These are phyloP conservation scores for Cantharis rufa DNA, from an alignment of 2,888 invertebrate species.

Conservation along the genomic window DNA sequence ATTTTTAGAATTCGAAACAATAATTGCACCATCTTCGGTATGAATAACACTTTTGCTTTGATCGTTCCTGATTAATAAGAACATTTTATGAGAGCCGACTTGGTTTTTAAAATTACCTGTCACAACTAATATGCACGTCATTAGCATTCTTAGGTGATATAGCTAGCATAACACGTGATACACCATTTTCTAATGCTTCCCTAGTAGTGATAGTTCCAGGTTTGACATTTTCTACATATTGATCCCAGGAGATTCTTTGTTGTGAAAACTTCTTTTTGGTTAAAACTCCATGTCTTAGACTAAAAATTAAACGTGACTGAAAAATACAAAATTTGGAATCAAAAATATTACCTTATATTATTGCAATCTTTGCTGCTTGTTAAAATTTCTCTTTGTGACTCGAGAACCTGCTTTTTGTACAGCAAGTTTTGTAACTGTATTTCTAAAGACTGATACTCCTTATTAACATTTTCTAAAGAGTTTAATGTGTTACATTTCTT, in stretches of 20 bases:
- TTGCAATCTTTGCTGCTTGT: background rate
- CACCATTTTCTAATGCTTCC: slow-evolving; percentile 16
- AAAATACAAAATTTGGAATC: background rate
- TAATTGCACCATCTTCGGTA: slow-evolving; percentile 56
- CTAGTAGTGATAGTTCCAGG: slow-evolving; percentile 7
- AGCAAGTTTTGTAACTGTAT: background rate
- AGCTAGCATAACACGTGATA: slow-evolving; percentile 31
- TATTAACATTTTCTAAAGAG: background rate
- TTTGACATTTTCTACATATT: slow-evolving; percentile 37
- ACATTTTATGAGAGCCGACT: background rate
- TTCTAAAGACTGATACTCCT: background rate
- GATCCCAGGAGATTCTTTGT: background rate
- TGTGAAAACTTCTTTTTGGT: slow-evolving; percentile 36
- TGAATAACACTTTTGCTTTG: slow-evolving; percentile 43
- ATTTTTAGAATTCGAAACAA: slow-evolving; percentile 58
- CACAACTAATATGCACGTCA: slow-evolving; percentile 48
- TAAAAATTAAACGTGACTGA: slow-evolving; percentile 27
- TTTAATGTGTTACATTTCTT: background rate
- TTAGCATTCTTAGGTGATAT: slow-evolving; percentile 50
- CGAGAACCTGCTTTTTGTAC: background rate
- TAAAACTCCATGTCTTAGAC: slow-evolving; percentile 41
- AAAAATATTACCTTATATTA: background rate
- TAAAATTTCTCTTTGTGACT: background rate
- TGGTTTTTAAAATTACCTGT: slow-evolving; percentile 32
- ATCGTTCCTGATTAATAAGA: slow-evolving; percentile 9